Percentiles rank a stretch among this genome's conserved stretches.
These are phyloP conservation scores for Orchesellides sinensis DNA, from an alignment of 2,888 invertebrate genomes.

Conservation along the genomic window DNA sequence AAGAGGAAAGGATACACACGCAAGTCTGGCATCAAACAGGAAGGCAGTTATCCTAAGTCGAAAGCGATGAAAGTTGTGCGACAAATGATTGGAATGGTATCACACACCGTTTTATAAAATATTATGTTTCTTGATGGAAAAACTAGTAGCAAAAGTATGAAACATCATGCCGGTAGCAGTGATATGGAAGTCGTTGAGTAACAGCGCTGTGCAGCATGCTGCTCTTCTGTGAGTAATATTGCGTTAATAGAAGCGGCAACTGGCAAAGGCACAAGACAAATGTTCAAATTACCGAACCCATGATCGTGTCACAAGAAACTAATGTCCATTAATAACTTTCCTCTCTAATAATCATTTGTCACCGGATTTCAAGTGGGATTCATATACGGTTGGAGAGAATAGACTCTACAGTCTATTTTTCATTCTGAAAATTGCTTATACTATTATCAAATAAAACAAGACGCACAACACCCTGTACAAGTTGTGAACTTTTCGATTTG, in stretches of 20 bases:
- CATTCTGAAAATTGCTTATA: slow-evolving; percentile 22
- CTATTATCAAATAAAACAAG: no score
- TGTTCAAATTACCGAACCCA: slow-evolving; percentile 63
- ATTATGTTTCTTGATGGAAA: slow-evolving; percentile 15
- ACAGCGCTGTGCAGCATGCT: background rate
- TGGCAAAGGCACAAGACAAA: slow-evolving; percentile 65
- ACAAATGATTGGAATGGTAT: slow-evolving; percentile 63
- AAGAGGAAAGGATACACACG: slow-evolving; percentile 26
- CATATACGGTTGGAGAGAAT: background rate
- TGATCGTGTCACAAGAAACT: slow-evolving; percentile 68
- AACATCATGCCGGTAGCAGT: slow-evolving; percentile 2
- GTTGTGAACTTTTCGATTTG: no score
- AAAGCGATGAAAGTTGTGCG: slow-evolving; percentile 50
- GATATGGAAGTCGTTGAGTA: background rate
- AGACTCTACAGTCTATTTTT: slow-evolving; percentile 28
- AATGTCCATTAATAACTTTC: slow-evolving; percentile 69
- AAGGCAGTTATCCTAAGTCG: slow-evolving; percentile 43
- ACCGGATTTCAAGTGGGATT: slow-evolving; percentile 29
- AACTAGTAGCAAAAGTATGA: background rate
- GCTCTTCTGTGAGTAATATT: slow-evolving; percentile 26
- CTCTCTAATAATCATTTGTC: slow-evolving; percentile 67
- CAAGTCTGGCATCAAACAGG: slow-evolving; percentile 17
- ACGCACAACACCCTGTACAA: no score
- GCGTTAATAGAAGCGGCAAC: slow-evolving; percentile 43
- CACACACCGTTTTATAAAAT: slow-evolving; percentile 12